phyloP scores from a whole-genome alignment of 2,888 invertebrate species.

The Allacma fusca region DNA sequence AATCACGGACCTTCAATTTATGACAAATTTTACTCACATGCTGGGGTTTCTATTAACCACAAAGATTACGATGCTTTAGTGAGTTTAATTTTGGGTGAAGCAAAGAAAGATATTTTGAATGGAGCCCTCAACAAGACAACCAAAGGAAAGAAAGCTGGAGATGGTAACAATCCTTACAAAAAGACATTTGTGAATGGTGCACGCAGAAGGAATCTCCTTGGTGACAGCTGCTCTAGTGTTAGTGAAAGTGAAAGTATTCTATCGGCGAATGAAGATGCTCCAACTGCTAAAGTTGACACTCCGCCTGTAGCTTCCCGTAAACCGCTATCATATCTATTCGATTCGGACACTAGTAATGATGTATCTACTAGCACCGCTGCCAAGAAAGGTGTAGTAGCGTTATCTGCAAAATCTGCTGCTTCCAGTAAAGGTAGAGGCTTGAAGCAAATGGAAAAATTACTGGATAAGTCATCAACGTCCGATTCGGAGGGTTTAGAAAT shows the following conservation, averaged over 20 bases:
- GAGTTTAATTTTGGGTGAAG: slow-evolving; percentile 56
- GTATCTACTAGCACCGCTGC: slow-evolving; percentile 55
- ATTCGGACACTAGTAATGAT: slow-evolving; percentile 70
- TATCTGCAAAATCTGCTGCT: slow-evolving; percentile 29
- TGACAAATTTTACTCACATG: slow-evolving; percentile 82
- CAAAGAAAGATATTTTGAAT: slow-evolving; percentile 51
- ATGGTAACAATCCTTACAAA: slow-evolving; percentile 73
- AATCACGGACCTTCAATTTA: slow-evolving; percentile 92
- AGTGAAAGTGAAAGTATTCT: slow-evolving; percentile 59
- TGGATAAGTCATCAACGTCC: slow-evolving; percentile 68
- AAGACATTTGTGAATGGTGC: slow-evolving; percentile 80
- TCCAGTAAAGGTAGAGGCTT: slow-evolving; percentile 60
- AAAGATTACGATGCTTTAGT: slow-evolving; percentile 59
- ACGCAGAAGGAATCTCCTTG: slow-evolving; percentile 66
- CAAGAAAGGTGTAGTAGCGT: slow-evolving; percentile 44
- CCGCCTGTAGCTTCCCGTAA: slow-evolving; percentile 63
- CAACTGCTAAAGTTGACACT: slow-evolving; percentile 55
- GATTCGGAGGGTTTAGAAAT: slow-evolving; percentile 76
- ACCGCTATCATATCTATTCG: slow-evolving; percentile 62
- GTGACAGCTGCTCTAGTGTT: slow-evolving; percentile 54
- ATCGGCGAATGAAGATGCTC: slow-evolving; percentile 43
- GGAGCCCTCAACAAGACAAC: slow-evolving; percentile 51
- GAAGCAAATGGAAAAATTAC: slow-evolving; percentile 50
- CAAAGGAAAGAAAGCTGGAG: slow-evolving; percentile 42
- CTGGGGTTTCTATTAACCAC: slow-evolving; percentile 68